These are phyloP conservation scores for Emmelina monodactyla DNA, from an alignment of 2,888 invertebrate genomes.

Conservation along the genomic window DNA sequence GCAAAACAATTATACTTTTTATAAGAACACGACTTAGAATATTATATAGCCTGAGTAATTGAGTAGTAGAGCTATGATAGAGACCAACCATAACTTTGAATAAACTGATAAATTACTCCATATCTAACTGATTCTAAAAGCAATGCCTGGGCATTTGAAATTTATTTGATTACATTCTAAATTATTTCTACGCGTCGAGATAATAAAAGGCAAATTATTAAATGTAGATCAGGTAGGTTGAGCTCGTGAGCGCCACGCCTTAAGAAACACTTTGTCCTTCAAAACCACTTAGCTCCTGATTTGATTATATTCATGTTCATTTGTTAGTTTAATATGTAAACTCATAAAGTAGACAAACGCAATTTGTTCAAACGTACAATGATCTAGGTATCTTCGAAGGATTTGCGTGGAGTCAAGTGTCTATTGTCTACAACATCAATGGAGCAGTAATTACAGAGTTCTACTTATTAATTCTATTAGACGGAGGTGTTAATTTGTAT, in stretches of 20 bases:
- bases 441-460: conserved; percentile 30
- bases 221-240: conserved; percentile 30
- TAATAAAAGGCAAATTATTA: conserved; percentile 36
- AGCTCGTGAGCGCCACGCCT: conserved; percentile 56
- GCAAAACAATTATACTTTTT: too few species aligned
- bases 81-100: background rate
- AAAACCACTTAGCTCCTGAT: conserved; percentile 36
- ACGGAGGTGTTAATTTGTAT: background rate
- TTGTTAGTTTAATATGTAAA: conserved; percentile 47
- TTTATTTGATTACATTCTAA: conserved; percentile 21
- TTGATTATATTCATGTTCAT: conserved; percentile 41
- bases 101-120: background rate
- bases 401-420: conserved; percentile 20
- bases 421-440: conserved; percentile 34
- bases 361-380: background rate
- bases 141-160: conserved; percentile 6
- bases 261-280: conserved; percentile 38
- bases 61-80: background rate
- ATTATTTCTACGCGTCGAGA: conserved; percentile 25
- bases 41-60: too few species aligned
- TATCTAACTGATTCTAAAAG: background rate
- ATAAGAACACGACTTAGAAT: too few species aligned
- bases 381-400: background rate
- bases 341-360: conserved; percentile 19
- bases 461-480: conserved; percentile 27